Base-by-base conservation (phyloP, 1,140 invertebrate genomes). In the Pristionchus pacificus region DNA sequence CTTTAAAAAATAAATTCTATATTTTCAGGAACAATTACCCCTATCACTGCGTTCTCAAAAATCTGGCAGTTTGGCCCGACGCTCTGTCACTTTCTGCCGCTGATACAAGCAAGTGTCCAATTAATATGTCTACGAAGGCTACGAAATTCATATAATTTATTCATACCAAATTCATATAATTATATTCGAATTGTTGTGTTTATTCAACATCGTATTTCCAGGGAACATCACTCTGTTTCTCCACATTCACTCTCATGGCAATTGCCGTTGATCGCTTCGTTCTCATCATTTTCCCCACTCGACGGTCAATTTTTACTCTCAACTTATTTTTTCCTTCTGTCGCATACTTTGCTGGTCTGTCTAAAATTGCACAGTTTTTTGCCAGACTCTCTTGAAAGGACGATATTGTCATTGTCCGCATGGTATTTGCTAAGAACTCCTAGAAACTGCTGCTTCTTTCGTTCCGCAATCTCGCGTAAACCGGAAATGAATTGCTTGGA, bases 201-300 rank as follows among this genome's bases (percentile, higher is more conserved):
- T 3, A 55, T 58, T 1, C 32, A 66, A 28, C 3, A n/a, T 24
- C 33, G 10, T 1, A 29, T 38, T 71, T 77, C 24, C 60, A 77
- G 74, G 75, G 75, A 6, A 72, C 70, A 6, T 59, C 60, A 15
- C 31, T 76, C 28, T 77, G 74, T 58, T 76, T 76, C 62, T 96
- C 93, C 13, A 96, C 93, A 0, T 86, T 97, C 60, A 98, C 95
- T 0, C 88, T 97, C n/a, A 96, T 92, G 0, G 92, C 92, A 28
- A 97, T 98, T 76, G 93, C 95, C 1, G 90, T 97, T 33, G 95
- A 97, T 84, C 88, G 95, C 63, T 97, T 74, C 67, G 76, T 76
- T 49, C 64, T 76, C 14, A 76, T 76, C 58, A 74, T 77, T 28
- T 77, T 70, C 58, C 75, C 75, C 0, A 76, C 75, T 1, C 71